These are phyloP conservation scores for Tineola bisselliella DNA, from an alignment of 2,888 invertebrate species.

Conservation along the genomic window DNA sequence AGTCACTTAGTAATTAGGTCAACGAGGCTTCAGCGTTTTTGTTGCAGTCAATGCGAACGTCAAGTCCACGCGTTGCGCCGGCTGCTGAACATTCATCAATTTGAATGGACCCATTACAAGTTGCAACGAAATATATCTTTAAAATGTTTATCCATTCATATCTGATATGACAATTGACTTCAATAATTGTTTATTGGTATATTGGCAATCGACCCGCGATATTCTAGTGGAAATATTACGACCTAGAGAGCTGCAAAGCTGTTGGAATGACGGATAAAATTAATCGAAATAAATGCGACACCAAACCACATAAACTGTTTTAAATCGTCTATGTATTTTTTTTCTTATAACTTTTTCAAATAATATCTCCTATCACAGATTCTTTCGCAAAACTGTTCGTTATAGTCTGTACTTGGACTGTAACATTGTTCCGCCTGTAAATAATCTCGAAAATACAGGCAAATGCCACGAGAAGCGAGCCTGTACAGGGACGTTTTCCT, in stretches of 20 bases:
- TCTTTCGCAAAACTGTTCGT: not conserved
- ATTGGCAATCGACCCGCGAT: not conserved
- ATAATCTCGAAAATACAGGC: conserved; percentile 16
- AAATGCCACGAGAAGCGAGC: conserved; percentile 14
- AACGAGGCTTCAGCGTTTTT: conserved; percentile 18
- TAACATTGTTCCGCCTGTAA: conserved; percentile 15
- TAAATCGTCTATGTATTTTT: too few relatives aligned
- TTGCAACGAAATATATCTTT: conserved; percentile 16
- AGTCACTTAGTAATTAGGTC: conserved; percentile 22
- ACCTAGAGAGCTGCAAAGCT: too few relatives aligned
- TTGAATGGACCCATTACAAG: conserved; percentile 20
- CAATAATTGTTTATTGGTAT: not conserved
- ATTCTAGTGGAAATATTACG: too few relatives aligned
- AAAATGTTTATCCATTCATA: not conserved
- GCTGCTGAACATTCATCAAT: conserved; percentile 19
- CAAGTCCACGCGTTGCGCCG: conserved; percentile 18
- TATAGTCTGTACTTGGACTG: not conserved
- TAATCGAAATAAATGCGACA: too few relatives aligned
- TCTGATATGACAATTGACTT: not conserved
- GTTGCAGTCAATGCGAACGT: conserved; percentile 17
- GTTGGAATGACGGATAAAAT: too few relatives aligned
- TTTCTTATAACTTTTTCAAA: too few relatives aligned
- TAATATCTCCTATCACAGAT: too few relatives aligned
- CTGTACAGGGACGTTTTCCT: conserved; percentile 36
- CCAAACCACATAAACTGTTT: too few relatives aligned